Evolutionary conservation across 1,140 invertebrate genomes (phyloP).

Genomic region (Pseudomyrmex sp.): DNA sequence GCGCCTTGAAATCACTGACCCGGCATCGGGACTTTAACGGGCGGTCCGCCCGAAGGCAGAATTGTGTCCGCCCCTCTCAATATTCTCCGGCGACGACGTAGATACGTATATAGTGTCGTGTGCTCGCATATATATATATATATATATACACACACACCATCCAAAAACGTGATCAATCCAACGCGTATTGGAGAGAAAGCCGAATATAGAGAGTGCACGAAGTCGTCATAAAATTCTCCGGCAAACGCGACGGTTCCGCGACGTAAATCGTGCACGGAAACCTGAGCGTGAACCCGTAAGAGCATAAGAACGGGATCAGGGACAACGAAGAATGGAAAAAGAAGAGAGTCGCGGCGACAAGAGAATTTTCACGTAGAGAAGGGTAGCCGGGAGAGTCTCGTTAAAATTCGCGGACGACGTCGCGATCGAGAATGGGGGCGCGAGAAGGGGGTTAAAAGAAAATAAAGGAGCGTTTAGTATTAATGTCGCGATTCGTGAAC

Average conservation of each 20-base stretch:
- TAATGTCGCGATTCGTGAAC: conserved; percentile 76
- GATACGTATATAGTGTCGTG: neutral
- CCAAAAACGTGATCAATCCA: conserved; percentile 67
- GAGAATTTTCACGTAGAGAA: conserved; percentile 60
- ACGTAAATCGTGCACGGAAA: conserved; percentile 69
- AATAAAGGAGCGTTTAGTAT: conserved; percentile 72
- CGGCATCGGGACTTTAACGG: conserved; percentile 58
- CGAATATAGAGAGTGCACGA: conserved; percentile 66
- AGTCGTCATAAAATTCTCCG: conserved; percentile 70
- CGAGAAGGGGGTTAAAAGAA: conserved; percentile 63
- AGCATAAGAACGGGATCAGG: conserved; percentile 7
- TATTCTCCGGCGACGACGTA: conserved; percentile 50
- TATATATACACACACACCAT: conserved; percentile 42
- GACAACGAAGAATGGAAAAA: neutral
- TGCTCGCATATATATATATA: neutral
- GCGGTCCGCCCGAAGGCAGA: conserved; percentile 49
- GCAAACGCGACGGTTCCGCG: conserved; percentile 47
- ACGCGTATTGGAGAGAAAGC: conserved; percentile 48
- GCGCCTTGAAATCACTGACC: conserved; percentile 62
- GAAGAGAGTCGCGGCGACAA: neutral
- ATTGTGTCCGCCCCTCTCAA: conserved; percentile 56
- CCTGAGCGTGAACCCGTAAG: conserved; percentile 49
- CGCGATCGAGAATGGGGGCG: conserved; percentile 42
- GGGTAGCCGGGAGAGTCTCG: conserved; percentile 60
- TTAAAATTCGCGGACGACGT: conserved; percentile 73